phyloP scores from a whole-genome alignment of 2,113 vertebrate species.

The Tachuris rubrigastra region DNA sequence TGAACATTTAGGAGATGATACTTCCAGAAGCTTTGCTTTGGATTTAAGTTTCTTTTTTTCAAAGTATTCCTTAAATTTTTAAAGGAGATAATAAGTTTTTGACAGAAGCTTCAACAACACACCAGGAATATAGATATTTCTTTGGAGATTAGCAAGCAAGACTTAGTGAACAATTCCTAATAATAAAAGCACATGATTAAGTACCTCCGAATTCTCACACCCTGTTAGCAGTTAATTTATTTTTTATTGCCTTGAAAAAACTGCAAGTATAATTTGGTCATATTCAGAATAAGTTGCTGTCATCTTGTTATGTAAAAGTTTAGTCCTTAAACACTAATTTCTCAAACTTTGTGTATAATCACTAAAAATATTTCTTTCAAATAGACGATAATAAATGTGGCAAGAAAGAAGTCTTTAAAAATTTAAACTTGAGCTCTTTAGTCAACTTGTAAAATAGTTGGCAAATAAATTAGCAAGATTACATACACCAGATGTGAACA shows the following conservation, averaged over 20 bases:
- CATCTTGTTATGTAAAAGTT: neutral
- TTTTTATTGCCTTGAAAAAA: neutral
- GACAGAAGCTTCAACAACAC: neutral
- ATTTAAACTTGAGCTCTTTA: neutral
- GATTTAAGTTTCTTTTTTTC: slow-evolving; percentile 87
- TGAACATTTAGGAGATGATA: slow-evolving; percentile 58
- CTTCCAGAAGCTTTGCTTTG: slow-evolving; percentile 74
- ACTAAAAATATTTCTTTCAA: neutral
- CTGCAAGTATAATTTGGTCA: neutral
- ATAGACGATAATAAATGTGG: neutral
- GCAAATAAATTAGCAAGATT: neutral
- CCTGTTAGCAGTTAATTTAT: neutral
- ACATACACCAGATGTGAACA: neutral
- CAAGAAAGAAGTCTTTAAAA: neutral
- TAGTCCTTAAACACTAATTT: neutral
- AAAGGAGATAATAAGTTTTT: neutral
- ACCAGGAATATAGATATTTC: neutral
- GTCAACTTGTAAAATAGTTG: neutral
- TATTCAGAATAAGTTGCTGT: neutral
- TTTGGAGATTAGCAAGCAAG: neutral
- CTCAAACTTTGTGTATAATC: neutral
- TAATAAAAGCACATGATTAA: neutral
- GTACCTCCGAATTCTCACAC: neutral
- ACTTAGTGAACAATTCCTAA: neutral
- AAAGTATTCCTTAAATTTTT: slow-evolving; percentile 88